Percentiles rank a stretch among this genome's conserved stretches.
These are phyloP conservation scores for Erynnis tages DNA, from an alignment of 2,888 invertebrate genomes.

Conservation along the genomic window DNA sequence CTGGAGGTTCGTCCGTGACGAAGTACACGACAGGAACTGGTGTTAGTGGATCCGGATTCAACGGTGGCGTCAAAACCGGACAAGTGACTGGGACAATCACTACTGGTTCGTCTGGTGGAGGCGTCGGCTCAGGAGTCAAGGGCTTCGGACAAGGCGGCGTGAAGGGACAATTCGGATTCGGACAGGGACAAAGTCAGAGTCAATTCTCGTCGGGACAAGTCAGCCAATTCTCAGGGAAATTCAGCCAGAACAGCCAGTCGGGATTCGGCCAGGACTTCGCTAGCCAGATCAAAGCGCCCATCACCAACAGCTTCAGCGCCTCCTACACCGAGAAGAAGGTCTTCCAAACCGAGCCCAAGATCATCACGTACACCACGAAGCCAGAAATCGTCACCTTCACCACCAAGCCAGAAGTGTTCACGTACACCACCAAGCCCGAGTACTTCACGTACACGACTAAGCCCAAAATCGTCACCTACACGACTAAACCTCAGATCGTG, in stretches of 20 bases:
- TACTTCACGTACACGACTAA: slow-evolving; percentile 39
- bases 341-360: slow-evolving; percentile 55
- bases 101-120: not conserved
- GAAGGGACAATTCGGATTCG: slow-evolving; percentile 32
- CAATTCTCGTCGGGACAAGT: slow-evolving; percentile 29
- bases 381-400: slow-evolving; percentile 47
- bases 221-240: slow-evolving; percentile 37
- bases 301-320: slow-evolving; percentile 60
- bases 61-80: not conserved
- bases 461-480: slow-evolving; percentile 40
- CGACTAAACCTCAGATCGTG: slow-evolving; percentile 41
- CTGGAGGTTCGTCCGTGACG: not conserved
- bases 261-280: slow-evolving; percentile 41
- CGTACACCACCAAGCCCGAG: slow-evolving; percentile 41
- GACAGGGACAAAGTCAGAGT: slow-evolving; percentile 23
- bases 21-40: not conserved
- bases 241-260: slow-evolving; percentile 33
- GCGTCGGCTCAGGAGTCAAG: slow-evolving; percentile 8
- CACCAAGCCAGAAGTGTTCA: slow-evolving; percentile 45
- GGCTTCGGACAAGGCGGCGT: slow-evolving; percentile 24
- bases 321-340: slow-evolving; percentile 63
- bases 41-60: not conserved
- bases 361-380: slow-evolving; percentile 40
- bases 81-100: not conserved
- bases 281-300: slow-evolving; percentile 52